A percentile compares a stretch with the other conserved stretches of the same genome.
phyloP scores from a whole-genome alignment of 2,797 vertebrate species.

The Pelochelys cantorii region DNA sequence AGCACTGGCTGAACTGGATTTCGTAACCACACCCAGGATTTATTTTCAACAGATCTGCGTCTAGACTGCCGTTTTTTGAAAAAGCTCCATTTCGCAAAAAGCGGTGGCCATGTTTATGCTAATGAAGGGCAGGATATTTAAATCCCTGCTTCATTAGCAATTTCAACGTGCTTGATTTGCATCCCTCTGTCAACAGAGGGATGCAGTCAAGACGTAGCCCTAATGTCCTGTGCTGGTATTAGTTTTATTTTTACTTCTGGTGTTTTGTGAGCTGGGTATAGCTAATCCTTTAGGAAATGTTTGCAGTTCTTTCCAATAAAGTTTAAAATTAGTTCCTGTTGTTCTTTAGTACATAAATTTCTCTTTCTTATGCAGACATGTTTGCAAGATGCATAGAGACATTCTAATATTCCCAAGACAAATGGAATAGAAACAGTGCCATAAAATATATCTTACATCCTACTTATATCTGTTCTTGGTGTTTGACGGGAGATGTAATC shows the following conservation, averaged over 20 bases:
- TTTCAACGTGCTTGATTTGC: too few relatives aligned
- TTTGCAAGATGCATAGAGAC: constrained; percentile 49
- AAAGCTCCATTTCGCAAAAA: too few relatives aligned
- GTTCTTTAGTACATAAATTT: constrained; percentile 39
- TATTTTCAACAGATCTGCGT: too few relatives aligned
- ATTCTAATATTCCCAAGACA: constrained; percentile 22
- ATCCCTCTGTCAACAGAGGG: too few relatives aligned
- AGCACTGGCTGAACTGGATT: too few relatives aligned
- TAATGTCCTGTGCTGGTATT: background rate
- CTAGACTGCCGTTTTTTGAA: too few relatives aligned
- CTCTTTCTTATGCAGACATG: constrained; percentile 35
- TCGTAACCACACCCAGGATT: background rate
- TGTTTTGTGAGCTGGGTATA: background rate
- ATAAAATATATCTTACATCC: constrained; percentile 53
- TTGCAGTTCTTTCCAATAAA: background rate
- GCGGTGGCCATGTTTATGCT: too few relatives aligned
- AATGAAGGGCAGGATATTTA: too few relatives aligned
- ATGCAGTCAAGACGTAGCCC: too few relatives aligned
- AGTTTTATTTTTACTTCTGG: background rate
- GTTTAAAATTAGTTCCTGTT: constrained; percentile 9
- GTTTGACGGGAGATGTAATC: constrained; percentile 30
- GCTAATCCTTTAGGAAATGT: background rate
- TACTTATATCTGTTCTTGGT: constrained; percentile 23
- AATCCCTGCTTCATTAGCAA: too few relatives aligned
- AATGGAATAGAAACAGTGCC: constrained; percentile 31